Conservation (phyloP, 2,797 vertebrate genomes). For the Chelonia mydas region DNA sequence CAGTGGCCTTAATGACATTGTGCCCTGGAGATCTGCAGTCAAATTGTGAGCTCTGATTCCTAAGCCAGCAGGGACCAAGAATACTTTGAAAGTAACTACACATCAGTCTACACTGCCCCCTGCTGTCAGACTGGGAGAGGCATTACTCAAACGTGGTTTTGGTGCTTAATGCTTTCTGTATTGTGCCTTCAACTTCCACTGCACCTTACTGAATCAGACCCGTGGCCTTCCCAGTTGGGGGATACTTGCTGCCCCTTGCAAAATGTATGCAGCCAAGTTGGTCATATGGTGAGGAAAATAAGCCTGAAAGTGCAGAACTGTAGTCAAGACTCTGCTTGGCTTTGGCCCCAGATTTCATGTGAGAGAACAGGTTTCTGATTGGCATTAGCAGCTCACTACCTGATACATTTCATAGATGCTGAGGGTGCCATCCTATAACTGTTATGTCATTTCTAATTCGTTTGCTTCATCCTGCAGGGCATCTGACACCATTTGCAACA, state of each 20-base stretch:
- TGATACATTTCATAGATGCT: neutral
- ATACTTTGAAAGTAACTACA: neutral
- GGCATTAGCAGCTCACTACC: neutral
- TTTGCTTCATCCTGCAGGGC: conserved; percentile 60
- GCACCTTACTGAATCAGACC: neutral
- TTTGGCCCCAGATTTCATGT: neutral
- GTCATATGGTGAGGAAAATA: neutral
- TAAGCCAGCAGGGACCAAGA: neutral
- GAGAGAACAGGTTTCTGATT: neutral
- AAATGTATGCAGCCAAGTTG: neutral
- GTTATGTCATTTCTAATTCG: conserved; percentile 16
- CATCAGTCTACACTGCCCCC: neutral
- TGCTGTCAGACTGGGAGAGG: neutral
- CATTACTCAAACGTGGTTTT: neutral
- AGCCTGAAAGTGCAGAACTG: neutral
- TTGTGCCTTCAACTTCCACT: neutral
- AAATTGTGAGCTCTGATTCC: neutral
- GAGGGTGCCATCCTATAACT: neutral
- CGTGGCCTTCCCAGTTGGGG: neutral
- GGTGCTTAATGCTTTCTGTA: neutral
- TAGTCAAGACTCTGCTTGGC: neutral
- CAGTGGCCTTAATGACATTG: neutral
- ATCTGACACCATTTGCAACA: conserved; percentile 72
- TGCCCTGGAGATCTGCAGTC: neutral
- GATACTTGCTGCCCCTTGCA: neutral